phyloP scores from a whole-genome alignment of 2,113 vertebrate species.

The Poeciliopsis occidentalis region DNA sequence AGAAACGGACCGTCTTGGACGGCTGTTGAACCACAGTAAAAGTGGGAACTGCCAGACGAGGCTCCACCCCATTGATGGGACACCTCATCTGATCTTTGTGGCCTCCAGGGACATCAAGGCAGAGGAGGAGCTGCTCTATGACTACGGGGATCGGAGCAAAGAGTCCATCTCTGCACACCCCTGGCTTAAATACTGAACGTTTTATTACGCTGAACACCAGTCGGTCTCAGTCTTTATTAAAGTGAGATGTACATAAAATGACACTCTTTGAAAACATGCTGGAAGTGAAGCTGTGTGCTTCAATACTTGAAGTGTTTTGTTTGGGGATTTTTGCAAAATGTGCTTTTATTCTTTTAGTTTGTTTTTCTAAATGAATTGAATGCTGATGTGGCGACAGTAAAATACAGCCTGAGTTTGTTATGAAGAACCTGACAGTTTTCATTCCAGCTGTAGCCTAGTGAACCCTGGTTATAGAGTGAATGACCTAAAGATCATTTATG shows the following conservation, averaged over 20 bases:
- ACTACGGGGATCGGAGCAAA: constrained; percentile 94
- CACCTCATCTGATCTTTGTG: constrained; percentile 93
- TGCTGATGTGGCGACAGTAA: constrained; percentile 42
- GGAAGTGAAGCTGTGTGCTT: constrained; percentile 69
- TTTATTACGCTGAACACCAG: background rate
- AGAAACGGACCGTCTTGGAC: constrained; percentile 88
- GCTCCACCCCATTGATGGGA: constrained; percentile 88
- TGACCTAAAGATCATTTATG: no score
- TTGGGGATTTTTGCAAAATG: constrained; percentile 64
- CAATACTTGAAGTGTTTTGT: constrained; percentile 51
- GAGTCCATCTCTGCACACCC: constrained; percentile 90
- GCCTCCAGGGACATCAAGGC: constrained; percentile 88
- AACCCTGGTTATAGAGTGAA: background rate
- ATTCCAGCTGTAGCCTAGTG: background rate
- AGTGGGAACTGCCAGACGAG: constrained; percentile 94
- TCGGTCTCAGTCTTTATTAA: constrained; percentile 1
- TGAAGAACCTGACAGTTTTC: constrained; percentile 55
- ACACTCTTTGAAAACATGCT: background rate
- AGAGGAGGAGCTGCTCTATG: constrained; percentile 93
- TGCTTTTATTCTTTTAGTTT: constrained; percentile 61
- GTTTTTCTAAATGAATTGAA: constrained; percentile 21
- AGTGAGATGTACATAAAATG: constrained; percentile 12
- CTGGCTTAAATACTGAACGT: constrained; percentile 88
- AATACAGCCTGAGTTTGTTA: constrained; percentile 36
- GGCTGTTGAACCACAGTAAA: constrained; percentile 96